These are phyloP conservation scores for Circaetus gallicus DNA, from an alignment of 2,113 vertebrate species.

Conservation along the genomic window DNA sequence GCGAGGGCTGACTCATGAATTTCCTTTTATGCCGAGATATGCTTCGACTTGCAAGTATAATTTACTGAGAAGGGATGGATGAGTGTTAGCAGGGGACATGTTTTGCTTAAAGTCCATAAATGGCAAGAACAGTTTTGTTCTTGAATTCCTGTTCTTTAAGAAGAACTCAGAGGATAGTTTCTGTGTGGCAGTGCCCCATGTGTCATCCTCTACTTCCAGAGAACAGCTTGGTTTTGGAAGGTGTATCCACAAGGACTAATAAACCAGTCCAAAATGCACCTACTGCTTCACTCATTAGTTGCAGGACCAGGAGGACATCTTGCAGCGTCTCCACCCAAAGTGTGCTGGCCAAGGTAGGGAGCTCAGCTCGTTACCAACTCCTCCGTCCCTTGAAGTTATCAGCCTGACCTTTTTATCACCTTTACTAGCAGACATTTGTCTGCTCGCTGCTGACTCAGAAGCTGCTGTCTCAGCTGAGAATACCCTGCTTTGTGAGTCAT, in stretches of 20 bases:
- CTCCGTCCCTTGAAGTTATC: background rate
- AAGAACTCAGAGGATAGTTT: background rate
- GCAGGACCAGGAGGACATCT: background rate
- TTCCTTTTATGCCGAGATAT: background rate
- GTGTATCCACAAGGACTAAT: background rate
- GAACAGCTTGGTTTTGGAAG: background rate
- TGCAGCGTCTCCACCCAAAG: background rate
- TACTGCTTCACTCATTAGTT: background rate
- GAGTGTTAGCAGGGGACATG: background rate
- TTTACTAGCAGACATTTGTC: conserved; percentile 46
- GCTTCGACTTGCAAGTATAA: background rate
- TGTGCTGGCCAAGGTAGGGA: background rate
- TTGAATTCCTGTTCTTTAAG: background rate
- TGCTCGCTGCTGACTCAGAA: conserved; percentile 42
- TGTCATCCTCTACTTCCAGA: background rate
- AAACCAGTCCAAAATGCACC: background rate
- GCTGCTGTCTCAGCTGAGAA: conserved; percentile 60
- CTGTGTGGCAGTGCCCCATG: background rate
- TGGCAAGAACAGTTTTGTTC: background rate
- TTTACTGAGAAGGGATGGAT: background rate
- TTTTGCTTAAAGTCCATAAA: background rate
- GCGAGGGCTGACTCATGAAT: background rate
- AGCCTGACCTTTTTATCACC: conserved; percentile 29
- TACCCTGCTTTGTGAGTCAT: conserved; percentile 56
- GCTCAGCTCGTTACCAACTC: background rate